A percentile compares a stretch with the other conserved stretches of the same genome.
Evolutionary conservation across 2,888 invertebrate genomes (phyloP).

Genomic region (Cerastis rubricosa): DNA sequence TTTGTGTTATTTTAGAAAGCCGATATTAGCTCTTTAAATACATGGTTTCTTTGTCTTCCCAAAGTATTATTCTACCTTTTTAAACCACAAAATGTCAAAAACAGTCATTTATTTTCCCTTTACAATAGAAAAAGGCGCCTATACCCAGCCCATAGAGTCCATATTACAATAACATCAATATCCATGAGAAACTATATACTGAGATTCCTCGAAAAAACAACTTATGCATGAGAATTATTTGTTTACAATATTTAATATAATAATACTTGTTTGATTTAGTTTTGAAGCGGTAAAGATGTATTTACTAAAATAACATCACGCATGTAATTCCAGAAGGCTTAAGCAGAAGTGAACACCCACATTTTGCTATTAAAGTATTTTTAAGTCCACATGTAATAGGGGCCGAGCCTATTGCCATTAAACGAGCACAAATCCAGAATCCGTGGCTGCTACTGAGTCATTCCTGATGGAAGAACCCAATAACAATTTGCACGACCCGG

Average conservation of each 20-base stretch:
- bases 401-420: not conserved
- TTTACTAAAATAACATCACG: not conserved
- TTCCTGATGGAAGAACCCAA: not conserved
- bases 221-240: constrained; percentile 32
- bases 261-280: constrained; percentile 51
- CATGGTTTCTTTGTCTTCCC: not conserved
- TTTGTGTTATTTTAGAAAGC: not conserved
- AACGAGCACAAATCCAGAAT: not conserved
- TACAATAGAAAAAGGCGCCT: constrained; percentile 25
- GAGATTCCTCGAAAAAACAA: constrained; percentile 55
- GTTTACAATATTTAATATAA: constrained; percentile 46
- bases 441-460: not conserved
- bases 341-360: not conserved
- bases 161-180: constrained; percentile 17
- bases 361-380: not conserved
- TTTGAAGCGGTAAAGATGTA: constrained; percentile 36
- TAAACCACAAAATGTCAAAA: not conserved
- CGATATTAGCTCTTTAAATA: not conserved
- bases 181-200: constrained; percentile 23
- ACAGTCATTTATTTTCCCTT: not conserved
- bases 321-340: not conserved
- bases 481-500: not conserved
- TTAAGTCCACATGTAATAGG: not conserved
- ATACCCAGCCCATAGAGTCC: constrained; percentile 7
- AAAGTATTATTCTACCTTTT: not conserved